These are phyloP conservation scores for Lithophane semibrunnea DNA, from an alignment of 2,888 invertebrate species.

Conservation along the genomic window DNA sequence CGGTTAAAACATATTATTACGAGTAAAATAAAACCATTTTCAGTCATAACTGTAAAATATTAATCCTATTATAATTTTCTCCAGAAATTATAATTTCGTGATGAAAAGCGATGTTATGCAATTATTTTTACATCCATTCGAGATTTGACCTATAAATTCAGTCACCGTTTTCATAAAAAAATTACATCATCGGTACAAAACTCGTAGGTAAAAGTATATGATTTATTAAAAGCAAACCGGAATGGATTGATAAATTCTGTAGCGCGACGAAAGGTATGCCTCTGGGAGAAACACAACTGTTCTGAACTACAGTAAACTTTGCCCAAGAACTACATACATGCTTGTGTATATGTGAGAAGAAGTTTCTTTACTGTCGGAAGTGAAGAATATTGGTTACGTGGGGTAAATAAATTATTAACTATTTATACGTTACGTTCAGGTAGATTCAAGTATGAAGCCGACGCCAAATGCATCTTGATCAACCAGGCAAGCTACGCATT, in stretches of 20 bases:
- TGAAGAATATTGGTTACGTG: conserved; percentile 24
- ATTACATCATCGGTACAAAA: conserved; percentile 10
- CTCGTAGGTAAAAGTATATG: conserved; percentile 4
- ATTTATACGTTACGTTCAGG: neutral
- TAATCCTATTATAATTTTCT: neutral
- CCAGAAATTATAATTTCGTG: neutral
- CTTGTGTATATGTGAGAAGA: neutral
- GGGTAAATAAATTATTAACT: conserved; percentile 4
- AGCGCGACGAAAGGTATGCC: conserved; percentile 41
- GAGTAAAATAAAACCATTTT: neutral
- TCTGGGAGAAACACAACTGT: conserved; percentile 23
- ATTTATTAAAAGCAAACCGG: conserved; percentile 26
- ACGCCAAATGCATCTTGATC: neutral
- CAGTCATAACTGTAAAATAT: neutral
- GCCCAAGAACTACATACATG: conserved; percentile 9
- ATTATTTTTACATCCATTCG: conserved; percentile 9
- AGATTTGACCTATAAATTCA: conserved; percentile 23
- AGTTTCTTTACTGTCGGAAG: conserved; percentile 10
- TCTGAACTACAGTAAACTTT: conserved; percentile 30
- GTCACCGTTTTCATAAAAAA: conserved; percentile 6
- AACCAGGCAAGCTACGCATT: neutral
- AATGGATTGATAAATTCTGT: conserved; percentile 32
- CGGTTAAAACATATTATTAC: neutral
- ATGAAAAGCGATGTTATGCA: neutral
- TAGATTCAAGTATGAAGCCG: neutral